phyloP scores from a whole-genome alignment of 2,888 invertebrate genomes.

The Brachypterus glaber region DNA sequence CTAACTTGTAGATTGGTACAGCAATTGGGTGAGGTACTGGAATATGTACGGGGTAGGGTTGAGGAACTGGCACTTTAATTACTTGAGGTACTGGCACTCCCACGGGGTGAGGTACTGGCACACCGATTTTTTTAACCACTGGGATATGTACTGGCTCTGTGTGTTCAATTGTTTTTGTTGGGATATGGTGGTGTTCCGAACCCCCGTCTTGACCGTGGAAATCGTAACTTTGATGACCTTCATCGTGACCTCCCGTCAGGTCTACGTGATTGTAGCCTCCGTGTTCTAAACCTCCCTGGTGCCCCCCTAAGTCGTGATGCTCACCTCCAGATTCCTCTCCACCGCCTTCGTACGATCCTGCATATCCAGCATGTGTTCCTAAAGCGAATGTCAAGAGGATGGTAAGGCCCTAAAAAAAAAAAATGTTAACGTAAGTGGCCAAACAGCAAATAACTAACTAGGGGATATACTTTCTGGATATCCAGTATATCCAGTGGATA shows the following conservation, averaged over 20 bases:
- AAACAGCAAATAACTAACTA: too few species aligned
- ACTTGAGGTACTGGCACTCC: constrained; percentile 62
- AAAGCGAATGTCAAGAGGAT: constrained; percentile 13
- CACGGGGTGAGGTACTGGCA: constrained; percentile 65
- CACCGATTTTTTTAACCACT: constrained; percentile 61
- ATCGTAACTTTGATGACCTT: constrained; percentile 37
- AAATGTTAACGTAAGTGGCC: not conserved
- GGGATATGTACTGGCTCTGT: constrained; percentile 61
- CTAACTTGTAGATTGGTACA: constrained; percentile 62
- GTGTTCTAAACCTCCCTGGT: constrained; percentile 37
- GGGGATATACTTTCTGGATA: too few species aligned
- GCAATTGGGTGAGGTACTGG: constrained; percentile 62
- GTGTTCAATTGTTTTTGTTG: constrained; percentile 54
- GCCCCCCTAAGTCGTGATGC: constrained; percentile 36
- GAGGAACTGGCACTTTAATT: constrained; percentile 62
- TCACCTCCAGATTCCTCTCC: constrained; percentile 9
- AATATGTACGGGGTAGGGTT: constrained; percentile 65
- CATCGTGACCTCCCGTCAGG: constrained; percentile 28
- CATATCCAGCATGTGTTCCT: constrained; percentile 16
- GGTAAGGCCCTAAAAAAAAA: constrained; percentile 11
- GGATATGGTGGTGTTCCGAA: constrained; percentile 45
- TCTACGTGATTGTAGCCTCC: constrained; percentile 32
- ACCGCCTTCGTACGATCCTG: constrained; percentile 10
- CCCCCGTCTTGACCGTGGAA: constrained; percentile 24
- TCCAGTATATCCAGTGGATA: too few species aligned